phyloP scores from a whole-genome alignment of 2,797 vertebrate species.

The Crax fasciolata region DNA sequence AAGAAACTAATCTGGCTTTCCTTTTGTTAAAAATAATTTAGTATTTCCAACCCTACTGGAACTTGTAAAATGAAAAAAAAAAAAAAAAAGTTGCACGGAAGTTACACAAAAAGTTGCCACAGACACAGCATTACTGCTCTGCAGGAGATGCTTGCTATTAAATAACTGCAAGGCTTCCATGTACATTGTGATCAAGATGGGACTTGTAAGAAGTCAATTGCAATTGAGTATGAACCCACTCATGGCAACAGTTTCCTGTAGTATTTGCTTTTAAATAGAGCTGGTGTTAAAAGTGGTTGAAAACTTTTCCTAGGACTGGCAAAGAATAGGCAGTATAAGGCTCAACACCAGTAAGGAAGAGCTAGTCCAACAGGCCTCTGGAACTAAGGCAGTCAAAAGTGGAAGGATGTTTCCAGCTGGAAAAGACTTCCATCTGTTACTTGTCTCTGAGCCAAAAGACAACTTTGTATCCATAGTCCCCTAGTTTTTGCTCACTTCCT shows the following conservation, averaged over 20 bases:
- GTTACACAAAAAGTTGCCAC: background rate
- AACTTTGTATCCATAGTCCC: background rate
- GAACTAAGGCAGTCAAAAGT: too few species aligned
- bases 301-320: background rate
- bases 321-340: background rate
- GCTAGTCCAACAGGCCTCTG: background rate
- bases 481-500: background rate
- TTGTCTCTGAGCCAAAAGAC: slow-evolving; percentile 31
- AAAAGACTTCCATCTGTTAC: background rate
- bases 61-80: background rate
- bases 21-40: background rate
- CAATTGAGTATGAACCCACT: background rate
- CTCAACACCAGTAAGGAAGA: background rate
- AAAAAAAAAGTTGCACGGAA: too few species aligned
- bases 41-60: background rate
- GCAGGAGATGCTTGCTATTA: background rate
- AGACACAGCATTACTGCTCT: background rate
- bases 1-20: background rate
- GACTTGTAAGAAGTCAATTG: background rate
- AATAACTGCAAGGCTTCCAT: background rate
- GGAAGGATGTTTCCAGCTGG: background rate
- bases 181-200: background rate
- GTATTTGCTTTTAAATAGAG: background rate
- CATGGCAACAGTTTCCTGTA: background rate
- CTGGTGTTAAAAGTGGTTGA: background rate